Conservation (phyloP, 2,888 invertebrate species). For the Thecocarcelia acutangulata region DNA sequence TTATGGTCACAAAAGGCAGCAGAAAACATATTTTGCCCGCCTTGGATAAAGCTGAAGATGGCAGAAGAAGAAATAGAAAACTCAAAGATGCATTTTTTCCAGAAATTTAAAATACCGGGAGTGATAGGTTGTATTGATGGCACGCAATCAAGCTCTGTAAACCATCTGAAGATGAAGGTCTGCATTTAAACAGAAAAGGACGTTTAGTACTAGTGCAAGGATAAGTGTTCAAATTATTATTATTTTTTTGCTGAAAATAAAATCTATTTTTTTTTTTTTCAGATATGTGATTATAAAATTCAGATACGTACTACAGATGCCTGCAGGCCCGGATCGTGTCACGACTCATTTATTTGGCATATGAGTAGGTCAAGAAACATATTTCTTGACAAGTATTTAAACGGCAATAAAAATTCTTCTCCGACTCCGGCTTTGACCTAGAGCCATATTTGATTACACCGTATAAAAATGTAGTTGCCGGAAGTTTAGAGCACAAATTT, state of each 20-base stretch:
- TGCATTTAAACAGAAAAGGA: background rate
- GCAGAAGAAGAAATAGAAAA: background rate
- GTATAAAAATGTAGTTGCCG: too few relatives aligned
- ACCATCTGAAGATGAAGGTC: background rate
- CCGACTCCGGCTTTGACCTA: too few relatives aligned
- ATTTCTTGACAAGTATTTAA: too few relatives aligned
- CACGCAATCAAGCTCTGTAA: background rate
- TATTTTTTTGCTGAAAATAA: background rate
- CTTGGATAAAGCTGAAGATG: background rate
- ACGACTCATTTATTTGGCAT: background rate
- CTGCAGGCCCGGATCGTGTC: too few relatives aligned
- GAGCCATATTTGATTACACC: too few relatives aligned
- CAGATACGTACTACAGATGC: background rate
- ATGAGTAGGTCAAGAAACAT: too few relatives aligned
- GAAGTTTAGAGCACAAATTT: too few relatives aligned
- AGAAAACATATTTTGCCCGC: constrained; percentile 4
- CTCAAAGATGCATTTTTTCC: background rate
- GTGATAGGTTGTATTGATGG: background rate
- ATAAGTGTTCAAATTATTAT: background rate
- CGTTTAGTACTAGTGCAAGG: background rate
- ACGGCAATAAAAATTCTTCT: too few relatives aligned
- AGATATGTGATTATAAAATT: background rate
- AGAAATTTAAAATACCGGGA: constrained; percentile 8
- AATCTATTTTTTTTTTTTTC: background rate
- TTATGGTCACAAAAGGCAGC: too few relatives aligned